Evolutionary conservation across 2,113 vertebrate genomes (phyloP).

Genomic region (Larimichthys crocea): DNA sequence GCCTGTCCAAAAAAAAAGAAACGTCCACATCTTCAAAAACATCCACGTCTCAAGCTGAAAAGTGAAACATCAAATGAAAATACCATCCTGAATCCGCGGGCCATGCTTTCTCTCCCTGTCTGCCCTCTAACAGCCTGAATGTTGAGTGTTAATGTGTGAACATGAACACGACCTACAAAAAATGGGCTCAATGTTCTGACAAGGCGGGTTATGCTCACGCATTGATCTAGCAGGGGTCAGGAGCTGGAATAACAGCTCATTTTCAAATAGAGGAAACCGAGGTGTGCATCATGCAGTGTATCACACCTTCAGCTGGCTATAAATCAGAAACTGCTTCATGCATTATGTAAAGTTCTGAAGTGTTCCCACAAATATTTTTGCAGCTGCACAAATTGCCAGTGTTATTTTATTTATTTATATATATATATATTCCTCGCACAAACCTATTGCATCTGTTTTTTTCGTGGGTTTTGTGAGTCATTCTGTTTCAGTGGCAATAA

Average conservation of each 20-base stretch:
- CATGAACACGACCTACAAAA: slow-evolving; percentile 60
- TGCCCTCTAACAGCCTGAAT: slow-evolving; percentile 57
- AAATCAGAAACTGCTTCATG: slow-evolving; percentile 63
- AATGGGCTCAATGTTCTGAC: slow-evolving; percentile 56
- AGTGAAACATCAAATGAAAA: slow-evolving; percentile 53
- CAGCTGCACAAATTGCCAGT: slow-evolving; percentile 25
- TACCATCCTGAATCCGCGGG: slow-evolving; percentile 39
- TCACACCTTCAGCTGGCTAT: slow-evolving; percentile 45
- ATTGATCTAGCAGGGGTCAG: slow-evolving; percentile 63
- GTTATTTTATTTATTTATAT: background rate
- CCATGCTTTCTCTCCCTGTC: background rate
- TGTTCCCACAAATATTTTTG: slow-evolving; percentile 34
- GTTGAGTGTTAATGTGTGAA: slow-evolving; percentile 70
- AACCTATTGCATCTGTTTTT: slow-evolving; percentile 55
- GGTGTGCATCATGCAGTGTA: slow-evolving; percentile 29
- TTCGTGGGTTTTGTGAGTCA: slow-evolving; percentile 47
- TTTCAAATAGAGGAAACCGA: slow-evolving; percentile 19
- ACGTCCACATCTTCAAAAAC: slow-evolving; percentile 31
- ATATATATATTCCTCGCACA: slow-evolving; percentile 17
- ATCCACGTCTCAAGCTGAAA: slow-evolving; percentile 50
- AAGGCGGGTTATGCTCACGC: slow-evolving; percentile 52
- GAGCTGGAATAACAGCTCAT: slow-evolving; percentile 42
- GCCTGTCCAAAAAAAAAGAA: slow-evolving; percentile 9
- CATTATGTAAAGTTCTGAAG: slow-evolving; percentile 65
- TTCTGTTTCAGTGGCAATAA: slow-evolving; percentile 17